Evolutionary conservation across 53 echinoderm and acorn worm species (phyloP).

Genomic region (Holothuria scabra): DNA sequence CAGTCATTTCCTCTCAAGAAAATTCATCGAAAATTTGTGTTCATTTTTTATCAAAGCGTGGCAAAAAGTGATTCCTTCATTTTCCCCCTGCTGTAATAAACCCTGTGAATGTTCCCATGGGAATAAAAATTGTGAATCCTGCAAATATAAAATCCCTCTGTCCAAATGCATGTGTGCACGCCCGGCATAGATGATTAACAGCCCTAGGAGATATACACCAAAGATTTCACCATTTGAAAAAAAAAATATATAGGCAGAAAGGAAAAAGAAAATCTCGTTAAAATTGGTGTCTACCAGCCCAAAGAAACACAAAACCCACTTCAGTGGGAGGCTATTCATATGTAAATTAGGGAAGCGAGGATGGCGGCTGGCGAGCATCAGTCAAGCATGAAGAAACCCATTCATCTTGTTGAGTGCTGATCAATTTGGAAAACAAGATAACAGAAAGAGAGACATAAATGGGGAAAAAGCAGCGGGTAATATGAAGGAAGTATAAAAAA

Average conservation of each 20-base stretch:
- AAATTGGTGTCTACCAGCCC: conserved; percentile 52
- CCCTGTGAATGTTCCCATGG: conserved; percentile 37
- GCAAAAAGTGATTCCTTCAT: conserved; percentile 25
- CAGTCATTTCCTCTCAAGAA: conserved; percentile 33
- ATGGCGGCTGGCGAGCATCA: conserved; percentile 37
- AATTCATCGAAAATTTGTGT: conserved; percentile 11
- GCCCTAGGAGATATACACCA: conserved; percentile 52
- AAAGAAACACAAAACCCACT: conserved; percentile 47
- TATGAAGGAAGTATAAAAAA: conserved; percentile 24
- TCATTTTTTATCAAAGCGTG: conserved; percentile 25
- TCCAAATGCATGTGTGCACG: conserved; percentile 37
- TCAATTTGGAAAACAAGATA: conserved; percentile 47
- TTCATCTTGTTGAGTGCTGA: conserved; percentile 39
- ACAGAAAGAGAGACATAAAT: conserved; percentile 22
- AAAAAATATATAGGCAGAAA: not conserved
- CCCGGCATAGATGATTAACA: conserved; percentile 40
- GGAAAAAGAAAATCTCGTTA: conserved; percentile 46
- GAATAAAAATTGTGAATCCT: conserved; percentile 28
- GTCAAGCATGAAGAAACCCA: conserved; percentile 40
- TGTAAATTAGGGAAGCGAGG: conserved; percentile 54
- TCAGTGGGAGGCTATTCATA: conserved; percentile 50
- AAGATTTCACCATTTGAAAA: conserved; percentile 25
- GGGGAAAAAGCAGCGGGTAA: conserved; percentile 7
- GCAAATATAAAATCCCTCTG: conserved; percentile 25
- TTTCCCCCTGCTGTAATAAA: conserved; percentile 49